Evolutionary conservation across 2,797 vertebrate species (phyloP), one percentile per base, ranked within the genome.

Genomic region (Coluber constrictor): DNA sequence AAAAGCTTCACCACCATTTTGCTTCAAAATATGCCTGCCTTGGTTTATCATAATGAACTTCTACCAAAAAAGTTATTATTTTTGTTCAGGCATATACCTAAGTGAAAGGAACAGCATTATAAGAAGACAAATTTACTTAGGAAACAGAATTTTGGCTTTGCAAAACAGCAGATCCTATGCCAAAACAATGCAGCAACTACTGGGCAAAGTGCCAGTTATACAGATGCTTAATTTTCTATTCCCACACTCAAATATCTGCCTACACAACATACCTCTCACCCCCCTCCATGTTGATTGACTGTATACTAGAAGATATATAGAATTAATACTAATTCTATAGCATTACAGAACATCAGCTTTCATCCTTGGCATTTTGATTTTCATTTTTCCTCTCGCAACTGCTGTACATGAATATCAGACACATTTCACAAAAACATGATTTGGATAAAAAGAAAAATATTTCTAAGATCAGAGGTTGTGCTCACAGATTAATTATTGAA

Each of bases 1-100:
- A 90, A 91, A 20, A 92, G 66, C 20, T 90, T 95, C 93, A 27
- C 89, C 74, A 88, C 43, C 94, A 37, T 94, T 96, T 89, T 87
- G 20, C 32, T 90, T 86, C 90, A 94, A 94, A 70, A 95, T 27
- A 86, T 93, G 54, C 20, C 91, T 83, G 13, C 4, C 55, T 5
- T 66, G 32, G 74, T 29, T 37, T 56, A 18, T 1, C 0, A 59
- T 61, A 57, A 47, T 93, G 16, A 54, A 91, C 13, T 2, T 16
- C 16, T 57, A 86, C 10, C 87, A 18, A 74, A 91, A 56, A 29
- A 7, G 43, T 89, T 59, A 93, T 89, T 54, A 13, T 1, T 10
- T 3, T 91, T 94, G 7, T 63, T 43, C 79, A 90, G 18, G 12
- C 5, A 47, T 90, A 88, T 74, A 32, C 32, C 60, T 91, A 54